Evolutionary conservation across 2,797 vertebrate species (phyloP), one percentile per base, ranked within the genome.

Genomic region (Rhynchonycteris naso): DNA sequence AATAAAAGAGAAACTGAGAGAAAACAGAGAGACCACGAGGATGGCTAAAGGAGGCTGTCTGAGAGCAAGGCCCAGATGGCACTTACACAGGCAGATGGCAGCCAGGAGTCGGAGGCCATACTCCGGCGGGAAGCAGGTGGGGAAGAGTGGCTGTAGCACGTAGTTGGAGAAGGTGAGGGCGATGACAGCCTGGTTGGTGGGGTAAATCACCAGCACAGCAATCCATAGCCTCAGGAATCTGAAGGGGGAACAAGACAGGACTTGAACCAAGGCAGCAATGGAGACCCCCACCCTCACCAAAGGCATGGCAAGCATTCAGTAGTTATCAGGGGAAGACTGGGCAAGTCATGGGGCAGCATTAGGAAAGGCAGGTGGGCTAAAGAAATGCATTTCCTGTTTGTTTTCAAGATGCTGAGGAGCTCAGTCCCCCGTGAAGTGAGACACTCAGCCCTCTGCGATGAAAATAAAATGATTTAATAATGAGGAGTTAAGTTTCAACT

Each of bases 181-280:
- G 26, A 99, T 98, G 91, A 99, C 99, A 1, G 99, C 99, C 97
- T 99, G 99, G 97, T 98, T 99, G 88, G 99, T 99, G 61, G 99
- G 99, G 94, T 99, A 99, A 93, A 99, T 98, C n/a, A 99, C 98
- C 96, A 99, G 97, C 93, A 99, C 97, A 0, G 99, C 99, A 10
- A 99, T 99, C 99, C 98, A 99, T 18, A 99, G 98, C 63, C 99
- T 98, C 96, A 99, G 98, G 98, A 99, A 99, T 97, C 99, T 99
- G 96, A 21, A 56, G 68, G n/a, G 89, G 72, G 59, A 52, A 71
- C 10, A 78, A 47, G 71, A 24, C 26, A 14, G 38, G 15, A 28
- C 33, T 56, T 90, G 58, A 94, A 35, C 43, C n/a, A 75, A 90
- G 52, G 11, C 4, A 65, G n/a, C 24, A 59, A 33, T 13, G 6